These are phyloP conservation scores for Sinocyclocheilus maitianheensis DNA, from an alignment of 2,113 vertebrate genomes.

Conservation along the genomic window DNA sequence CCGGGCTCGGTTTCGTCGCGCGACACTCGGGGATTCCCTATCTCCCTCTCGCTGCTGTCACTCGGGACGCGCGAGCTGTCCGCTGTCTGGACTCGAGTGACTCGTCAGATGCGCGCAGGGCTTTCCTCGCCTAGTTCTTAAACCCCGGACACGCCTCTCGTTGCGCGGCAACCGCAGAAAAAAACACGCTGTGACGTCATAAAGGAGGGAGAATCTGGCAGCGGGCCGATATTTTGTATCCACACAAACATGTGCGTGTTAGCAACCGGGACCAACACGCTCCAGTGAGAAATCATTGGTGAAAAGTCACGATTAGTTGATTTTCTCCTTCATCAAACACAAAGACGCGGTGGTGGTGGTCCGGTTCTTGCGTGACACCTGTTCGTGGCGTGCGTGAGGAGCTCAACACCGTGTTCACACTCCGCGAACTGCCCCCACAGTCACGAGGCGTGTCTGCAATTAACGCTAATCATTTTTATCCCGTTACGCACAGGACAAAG, in stretches of 20 bases:
- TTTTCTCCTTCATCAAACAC: no score
- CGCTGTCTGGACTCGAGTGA: constrained; percentile 14
- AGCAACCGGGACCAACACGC: constrained; percentile 16
- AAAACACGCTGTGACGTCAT: constrained; percentile 72
- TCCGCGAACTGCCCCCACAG: constrained; percentile 10
- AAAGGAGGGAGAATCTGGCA: constrained; percentile 53
- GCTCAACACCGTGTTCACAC: not conserved
- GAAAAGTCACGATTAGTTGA: not conserved
- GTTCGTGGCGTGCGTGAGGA: not conserved
- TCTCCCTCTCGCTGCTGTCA: constrained; percentile 44
- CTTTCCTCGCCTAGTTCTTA: constrained; percentile 72
- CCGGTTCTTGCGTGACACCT: not conserved
- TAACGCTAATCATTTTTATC: constrained; percentile 12
- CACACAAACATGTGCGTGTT: constrained; percentile 54
- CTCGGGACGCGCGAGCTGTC: constrained; percentile 64
- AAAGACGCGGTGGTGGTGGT: not conserved
- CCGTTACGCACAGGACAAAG: not conserved
- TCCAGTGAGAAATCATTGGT: not conserved
- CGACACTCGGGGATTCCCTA: constrained; percentile 72
- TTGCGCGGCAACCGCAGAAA: constrained; percentile 75
- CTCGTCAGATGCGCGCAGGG: constrained; percentile 32
- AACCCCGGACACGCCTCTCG: constrained; percentile 76
- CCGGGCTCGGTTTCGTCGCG: not conserved
- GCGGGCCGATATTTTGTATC: constrained; percentile 64
- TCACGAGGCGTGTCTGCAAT: constrained; percentile 22